Base-by-base conservation (phyloP, 2,797 vertebrate species). In the Argyrosomus regius region DNA sequence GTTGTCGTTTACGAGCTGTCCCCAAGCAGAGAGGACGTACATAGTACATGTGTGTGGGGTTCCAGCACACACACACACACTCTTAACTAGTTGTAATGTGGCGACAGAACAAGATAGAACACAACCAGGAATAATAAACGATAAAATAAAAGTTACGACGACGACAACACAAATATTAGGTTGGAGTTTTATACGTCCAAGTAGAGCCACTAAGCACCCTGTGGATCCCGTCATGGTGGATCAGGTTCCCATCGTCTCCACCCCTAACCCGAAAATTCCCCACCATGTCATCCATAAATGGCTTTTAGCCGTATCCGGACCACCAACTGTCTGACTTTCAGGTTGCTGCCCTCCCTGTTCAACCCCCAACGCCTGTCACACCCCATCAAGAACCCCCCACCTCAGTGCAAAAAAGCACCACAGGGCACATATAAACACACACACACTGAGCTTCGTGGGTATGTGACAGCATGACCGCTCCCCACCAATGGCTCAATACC, bases 401-500 rank as follows among this genome's bases (percentile, higher is more conserved):
- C 60, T 59, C 69, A 69, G 24, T 52, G 46, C 53, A 12, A 63
- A 56, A 76, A 60, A 79, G 22, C 73, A 63, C 72, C 73, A 41
- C 75, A 80, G 72, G 78, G 45, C 69, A 60, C 67, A 72, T 24
- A 59, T 18, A 73, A 31, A 75, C 43, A 68, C 63, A 70, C 60
- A 59, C 72, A 61, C 72, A 75, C 72, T 54, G 73, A 75, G 78
- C 83, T 78, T 83, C 75, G 78, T 54, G 64, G 67, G 62, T 81
- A 69, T 91, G 82, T 80, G 84, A 80, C 87, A 87, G 90, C 89
- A 77, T 83, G 90, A 86, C 82, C 52, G 84, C 83, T 86, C 76
- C 66, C 78, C 81, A 81, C 86, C 91, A 84, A 85, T 84, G 74
- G 88, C 82, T 94, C 90, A 84, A 92, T 94, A 93, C 88, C 91